Evolutionary conservation across 2,888 invertebrate species (phyloP), one percentile per base, ranked within the genome.

Genomic region (Melanostoma mellinum): DNA sequence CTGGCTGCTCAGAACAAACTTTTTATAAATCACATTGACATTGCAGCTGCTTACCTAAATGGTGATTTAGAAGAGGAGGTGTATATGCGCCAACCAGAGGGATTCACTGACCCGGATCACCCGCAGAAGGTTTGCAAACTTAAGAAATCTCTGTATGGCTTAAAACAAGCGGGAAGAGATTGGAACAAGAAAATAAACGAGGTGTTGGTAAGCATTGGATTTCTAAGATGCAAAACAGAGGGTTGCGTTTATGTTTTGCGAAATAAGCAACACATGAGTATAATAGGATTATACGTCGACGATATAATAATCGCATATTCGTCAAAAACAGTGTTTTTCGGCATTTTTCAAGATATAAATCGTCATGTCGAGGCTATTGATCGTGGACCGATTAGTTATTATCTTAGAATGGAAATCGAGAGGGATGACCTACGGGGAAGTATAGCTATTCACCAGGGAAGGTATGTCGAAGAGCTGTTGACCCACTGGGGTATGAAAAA

Each of bases 41-140:
- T 20, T 20, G 20, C n/a, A 38, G 10, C 74, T 10, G 80, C 84
- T n/a, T 84, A 80, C 55, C 40, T 86, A 38, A 86, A 86, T 56
- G 80, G 81, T n/a, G 40, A 46, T 9, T 30, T 85, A 36, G 46
- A 79, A 44, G 79, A 82, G 40, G 85, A 79, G 2, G 56, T 81
- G 3, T 81, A 58, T 38, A 78, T 82, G 85, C 6, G 68, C 6
- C 75, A 82, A 33, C 82, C 85, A 6, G 72, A 73, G 8, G 40
- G 65, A 38, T 80, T 84, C 68, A 42, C 60, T 3, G 61, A 80
- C 35, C 36, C 38, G 8, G 2, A 38, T 3, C 36, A 63, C 53
- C 44, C 63, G 4, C 8, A 52, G 3, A 73, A 58, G 20, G 69
- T 72, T n/a, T 58, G 52, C 32, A 72, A 72, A 6, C 42, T 72